phyloP scores from a whole-genome alignment of 2,888 invertebrate genomes.

The Erebia palarica region DNA sequence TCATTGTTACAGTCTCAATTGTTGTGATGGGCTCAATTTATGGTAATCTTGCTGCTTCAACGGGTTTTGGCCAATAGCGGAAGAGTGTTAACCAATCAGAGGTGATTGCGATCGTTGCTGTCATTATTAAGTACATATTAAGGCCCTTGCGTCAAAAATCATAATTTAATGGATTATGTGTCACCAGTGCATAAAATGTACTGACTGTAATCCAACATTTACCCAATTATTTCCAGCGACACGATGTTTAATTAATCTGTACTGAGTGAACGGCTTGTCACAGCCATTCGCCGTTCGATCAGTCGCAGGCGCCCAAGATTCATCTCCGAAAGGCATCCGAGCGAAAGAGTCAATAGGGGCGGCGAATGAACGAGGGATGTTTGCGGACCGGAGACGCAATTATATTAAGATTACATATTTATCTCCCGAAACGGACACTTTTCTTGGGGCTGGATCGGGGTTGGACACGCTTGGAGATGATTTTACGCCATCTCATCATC shows the following conservation, averaged over 20 bases:
- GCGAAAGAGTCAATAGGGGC: conserved; percentile 70
- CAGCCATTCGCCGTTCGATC: conserved; percentile 37
- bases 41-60: too few relatives aligned
- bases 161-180: neutral
- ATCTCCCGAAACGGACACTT: conserved; percentile 71
- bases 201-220: neutral
- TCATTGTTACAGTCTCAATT: too few relatives aligned
- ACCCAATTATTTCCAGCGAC: conserved; percentile 27
- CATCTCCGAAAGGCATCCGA: conserved; percentile 45
- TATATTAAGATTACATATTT: conserved; percentile 81
- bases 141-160: neutral
- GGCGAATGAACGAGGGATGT: conserved; percentile 54
- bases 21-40: too few relatives aligned
- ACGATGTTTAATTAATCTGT: conserved; percentile 34
- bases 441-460: conserved; percentile 58
- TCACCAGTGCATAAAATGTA: neutral
- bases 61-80: too few relatives aligned
- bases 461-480: conserved; percentile 45
- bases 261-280: conserved; percentile 37
- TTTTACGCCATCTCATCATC: conserved; percentile 19
- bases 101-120: too few relatives aligned
- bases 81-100: too few relatives aligned
- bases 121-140: too few relatives aligned
- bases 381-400: conserved; percentile 65
- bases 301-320: conserved; percentile 38